Percentiles rank a stretch among this genome's conserved stretches.
phyloP scores from a whole-genome alignment of 2,888 invertebrate species.

The Oscheius sp. region DNA sequence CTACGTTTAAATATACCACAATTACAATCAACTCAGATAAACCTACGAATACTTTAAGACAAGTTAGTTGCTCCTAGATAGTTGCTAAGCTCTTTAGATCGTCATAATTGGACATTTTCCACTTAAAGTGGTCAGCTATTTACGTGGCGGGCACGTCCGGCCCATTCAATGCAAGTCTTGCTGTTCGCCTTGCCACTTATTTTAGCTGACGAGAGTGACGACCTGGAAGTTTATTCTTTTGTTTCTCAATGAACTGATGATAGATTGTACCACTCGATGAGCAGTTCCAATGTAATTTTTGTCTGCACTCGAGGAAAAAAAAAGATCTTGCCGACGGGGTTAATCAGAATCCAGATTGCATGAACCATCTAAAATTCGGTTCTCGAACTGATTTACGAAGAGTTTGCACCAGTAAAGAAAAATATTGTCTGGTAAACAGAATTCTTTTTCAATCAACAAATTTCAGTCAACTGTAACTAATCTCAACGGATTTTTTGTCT shows the following conservation, averaged over 20 bases:
- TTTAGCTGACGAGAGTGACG: background rate
- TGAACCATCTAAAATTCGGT: slow-evolving; percentile 56
- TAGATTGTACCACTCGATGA: slow-evolving; percentile 26
- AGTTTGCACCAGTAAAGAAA: slow-evolving; percentile 48
- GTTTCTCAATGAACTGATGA: no score
- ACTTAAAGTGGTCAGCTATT: no score
- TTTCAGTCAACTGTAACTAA: slow-evolving; percentile 62
- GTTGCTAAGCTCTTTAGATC: no score
- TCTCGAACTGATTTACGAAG: slow-evolving; percentile 52
- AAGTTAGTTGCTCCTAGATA: no score
- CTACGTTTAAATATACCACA: no score
- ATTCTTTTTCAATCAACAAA: no score
- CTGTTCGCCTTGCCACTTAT: background rate
- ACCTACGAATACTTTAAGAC: no score
- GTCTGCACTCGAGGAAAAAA: slow-evolving; percentile 53
- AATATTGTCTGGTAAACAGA: slow-evolving; percentile 47
- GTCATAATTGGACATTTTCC: no score
- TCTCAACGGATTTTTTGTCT: slow-evolving; percentile 63
- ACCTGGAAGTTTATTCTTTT: slow-evolving; percentile 1
- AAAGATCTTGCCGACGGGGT: slow-evolving; percentile 53
- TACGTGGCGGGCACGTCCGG: no score
- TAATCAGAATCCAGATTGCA: slow-evolving; percentile 58
- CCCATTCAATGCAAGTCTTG: slow-evolving; percentile 14
- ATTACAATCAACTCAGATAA: no score
- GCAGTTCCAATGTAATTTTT: slow-evolving; percentile 52